Percentiles rank a stretch among this genome's conserved stretches.
Conservation (phyloP, 2,113 vertebrate genomes). For the Ciconia maguari region DNA sequence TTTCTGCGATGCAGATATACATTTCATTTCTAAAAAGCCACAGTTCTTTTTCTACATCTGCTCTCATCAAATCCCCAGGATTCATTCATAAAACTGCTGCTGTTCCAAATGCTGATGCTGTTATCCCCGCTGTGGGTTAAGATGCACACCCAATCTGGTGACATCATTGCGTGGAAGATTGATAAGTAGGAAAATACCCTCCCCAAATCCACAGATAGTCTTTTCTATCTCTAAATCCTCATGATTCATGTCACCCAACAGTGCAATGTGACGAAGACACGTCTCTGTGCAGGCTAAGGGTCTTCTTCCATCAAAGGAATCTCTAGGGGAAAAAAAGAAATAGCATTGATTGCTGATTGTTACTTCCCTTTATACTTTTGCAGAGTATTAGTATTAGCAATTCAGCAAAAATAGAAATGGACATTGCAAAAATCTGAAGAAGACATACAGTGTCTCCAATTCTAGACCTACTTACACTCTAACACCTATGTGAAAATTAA, state of each 20-base stretch:
- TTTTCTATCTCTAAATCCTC: conserved; percentile 44
- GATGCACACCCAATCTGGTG: not conserved
- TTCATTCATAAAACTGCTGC: conserved; percentile 48
- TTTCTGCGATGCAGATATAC: conserved; percentile 40
- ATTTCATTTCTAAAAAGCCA: conserved; percentile 28
- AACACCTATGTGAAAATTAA: not conserved
- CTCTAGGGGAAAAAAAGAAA: conserved; percentile 71
- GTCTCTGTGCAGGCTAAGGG: conserved; percentile 44
- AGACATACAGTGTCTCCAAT: not conserved
- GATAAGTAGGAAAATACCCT: conserved; percentile 9
- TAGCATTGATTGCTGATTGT: not conserved
- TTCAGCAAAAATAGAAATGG: not conserved
- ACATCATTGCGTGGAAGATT: not conserved
- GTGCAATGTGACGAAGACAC: not conserved
- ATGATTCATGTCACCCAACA: not conserved
- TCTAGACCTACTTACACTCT: not conserved
- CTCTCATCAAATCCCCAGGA: conserved; percentile 62
- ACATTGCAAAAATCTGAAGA: not conserved
- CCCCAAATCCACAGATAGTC: conserved; percentile 32
- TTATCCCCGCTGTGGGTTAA: not conserved
- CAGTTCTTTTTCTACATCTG: conserved; percentile 16
- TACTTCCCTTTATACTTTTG: not conserved
- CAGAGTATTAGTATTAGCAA: not conserved
- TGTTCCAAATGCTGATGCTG: not conserved
- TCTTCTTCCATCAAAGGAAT: conserved; percentile 86